phyloP scores from a whole-genome alignment of 2,888 invertebrate species.

The Tanypteryx hageni region DNA sequence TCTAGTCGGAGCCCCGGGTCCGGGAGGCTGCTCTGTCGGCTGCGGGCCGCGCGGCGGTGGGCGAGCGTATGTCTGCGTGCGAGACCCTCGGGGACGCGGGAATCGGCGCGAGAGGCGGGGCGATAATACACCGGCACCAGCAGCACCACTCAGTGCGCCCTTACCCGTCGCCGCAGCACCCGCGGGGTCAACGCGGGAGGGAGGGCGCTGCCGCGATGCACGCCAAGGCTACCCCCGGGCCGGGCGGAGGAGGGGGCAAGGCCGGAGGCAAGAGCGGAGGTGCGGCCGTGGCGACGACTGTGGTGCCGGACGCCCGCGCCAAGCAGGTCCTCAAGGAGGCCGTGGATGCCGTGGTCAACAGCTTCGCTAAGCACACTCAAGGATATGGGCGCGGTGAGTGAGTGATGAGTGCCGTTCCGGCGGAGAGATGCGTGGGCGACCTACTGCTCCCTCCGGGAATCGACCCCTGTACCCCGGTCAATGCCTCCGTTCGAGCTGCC shows the following conservation, averaged over 20 bases:
- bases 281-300: constrained; percentile 68
- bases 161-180: constrained; percentile 62
- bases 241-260: constrained; percentile 54
- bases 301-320: constrained; percentile 77
- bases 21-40: background rate
- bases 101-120: constrained; percentile 49
- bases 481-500: constrained; percentile 21
- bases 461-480: constrained; percentile 56
- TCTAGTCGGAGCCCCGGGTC: background rate
- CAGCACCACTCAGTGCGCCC: constrained; percentile 62
- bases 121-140: constrained; percentile 55
- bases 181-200: constrained; percentile 59
- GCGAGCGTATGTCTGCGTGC: constrained; percentile 57
- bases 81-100: constrained; percentile 61
- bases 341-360: constrained; percentile 85
- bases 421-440: constrained; percentile 25
- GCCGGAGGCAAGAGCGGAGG: constrained; percentile 48
- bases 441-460: constrained; percentile 43
- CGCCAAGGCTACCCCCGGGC: constrained; percentile 63
- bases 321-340: constrained; percentile 82
- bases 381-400: constrained; percentile 82
- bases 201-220: constrained; percentile 54
- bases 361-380: constrained; percentile 85
- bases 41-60: constrained; percentile 34
- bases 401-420: background rate